Evolutionary conservation across 2,888 invertebrate species (phyloP).

Genomic region (Drosophila dives): DNA sequence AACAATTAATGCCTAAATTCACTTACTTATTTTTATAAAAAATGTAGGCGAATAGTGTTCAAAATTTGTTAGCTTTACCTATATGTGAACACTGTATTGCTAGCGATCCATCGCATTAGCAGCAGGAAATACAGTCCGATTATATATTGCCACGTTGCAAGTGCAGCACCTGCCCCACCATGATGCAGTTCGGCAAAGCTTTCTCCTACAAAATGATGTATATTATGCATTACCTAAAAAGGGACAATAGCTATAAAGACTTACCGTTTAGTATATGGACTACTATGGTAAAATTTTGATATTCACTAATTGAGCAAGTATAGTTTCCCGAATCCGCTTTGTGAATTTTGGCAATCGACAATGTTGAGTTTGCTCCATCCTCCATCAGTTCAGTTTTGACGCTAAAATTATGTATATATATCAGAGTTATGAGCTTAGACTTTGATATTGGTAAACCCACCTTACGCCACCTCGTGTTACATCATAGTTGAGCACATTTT

Average conservation of each 20-base stretch:
- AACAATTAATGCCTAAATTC: slow-evolving; percentile 37
- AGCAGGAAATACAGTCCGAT: slow-evolving; percentile 68
- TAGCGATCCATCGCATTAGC: slow-evolving; percentile 56
- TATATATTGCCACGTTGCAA: slow-evolving; percentile 55
- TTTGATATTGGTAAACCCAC: slow-evolving; percentile 68
- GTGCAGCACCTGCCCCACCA: slow-evolving; percentile 84
- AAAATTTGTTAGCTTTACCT: slow-evolving; percentile 73
- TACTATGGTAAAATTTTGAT: slow-evolving; percentile 85
- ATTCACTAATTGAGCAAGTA: slow-evolving; percentile 86
- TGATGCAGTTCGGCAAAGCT: slow-evolving; percentile 88
- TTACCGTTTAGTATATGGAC: slow-evolving; percentile 87
- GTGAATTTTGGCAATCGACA: slow-evolving; percentile 86
- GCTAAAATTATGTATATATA: slow-evolving; percentile 69
- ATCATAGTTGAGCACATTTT: slow-evolving; percentile 86
- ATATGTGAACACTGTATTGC: slow-evolving; percentile 56
- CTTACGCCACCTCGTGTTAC: slow-evolving; percentile 86
- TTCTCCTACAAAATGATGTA: slow-evolving; percentile 85
- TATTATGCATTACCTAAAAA: neutral
- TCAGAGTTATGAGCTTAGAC: neutral
- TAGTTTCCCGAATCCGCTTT: slow-evolving; percentile 86
- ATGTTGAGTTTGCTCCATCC: slow-evolving; percentile 86
- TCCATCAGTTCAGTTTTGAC: slow-evolving; percentile 86
- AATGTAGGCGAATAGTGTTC: slow-evolving; percentile 37
- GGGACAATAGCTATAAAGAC: slow-evolving; percentile 19
- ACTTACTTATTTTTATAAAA: slow-evolving; percentile 14